Percentiles rank a stretch among this genome's conserved stretches.
phyloP scores from a whole-genome alignment of 1,140 invertebrate species.

The Callitettix versicolor region DNA sequence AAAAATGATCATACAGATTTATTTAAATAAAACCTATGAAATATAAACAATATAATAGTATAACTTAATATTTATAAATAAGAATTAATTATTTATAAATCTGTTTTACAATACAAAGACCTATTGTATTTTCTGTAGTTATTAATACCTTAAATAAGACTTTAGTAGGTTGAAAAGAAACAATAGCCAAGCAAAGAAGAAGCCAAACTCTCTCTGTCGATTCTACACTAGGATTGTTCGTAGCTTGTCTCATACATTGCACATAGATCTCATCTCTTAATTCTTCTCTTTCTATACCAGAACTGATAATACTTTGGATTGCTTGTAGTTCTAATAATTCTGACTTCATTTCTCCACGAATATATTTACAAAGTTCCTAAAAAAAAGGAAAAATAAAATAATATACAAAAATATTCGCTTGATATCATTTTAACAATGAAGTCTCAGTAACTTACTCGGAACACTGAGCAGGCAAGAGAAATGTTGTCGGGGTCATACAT shows the following conservation, averaged over 20 bases:
- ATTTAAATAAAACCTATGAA: too few relatives aligned
- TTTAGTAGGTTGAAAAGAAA: slow-evolving; percentile 87
- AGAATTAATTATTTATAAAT: too few relatives aligned
- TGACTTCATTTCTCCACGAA: slow-evolving; percentile 72
- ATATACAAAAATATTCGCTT: neutral
- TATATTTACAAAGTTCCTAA: slow-evolving; percentile 77
- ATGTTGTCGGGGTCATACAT: slow-evolving; percentile 93
- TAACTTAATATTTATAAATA: too few relatives aligned
- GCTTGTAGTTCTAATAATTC: slow-evolving; percentile 66
- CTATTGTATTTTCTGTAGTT: too few relatives aligned
- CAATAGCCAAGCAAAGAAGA: slow-evolving; percentile 75
- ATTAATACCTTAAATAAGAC: slow-evolving; percentile 55
- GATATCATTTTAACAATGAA: neutral
- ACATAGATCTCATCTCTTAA: slow-evolving; percentile 81
- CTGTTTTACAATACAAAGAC: too few relatives aligned
- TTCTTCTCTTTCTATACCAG: slow-evolving; percentile 80
- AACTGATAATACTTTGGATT: slow-evolving; percentile 74
- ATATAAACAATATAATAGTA: too few relatives aligned
- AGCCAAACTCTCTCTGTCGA: slow-evolving; percentile 61
- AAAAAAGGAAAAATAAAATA: slow-evolving; percentile 24
- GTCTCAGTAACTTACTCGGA: slow-evolving; percentile 56
- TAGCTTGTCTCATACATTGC: slow-evolving; percentile 69
- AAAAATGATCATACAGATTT: too few relatives aligned
- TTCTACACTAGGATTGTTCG: slow-evolving; percentile 42
- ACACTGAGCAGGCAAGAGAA: slow-evolving; percentile 78